phyloP scores from a whole-genome alignment of 64 coral and sea anemone genomes.

The Hydrozoanthus tunicans region DNA sequence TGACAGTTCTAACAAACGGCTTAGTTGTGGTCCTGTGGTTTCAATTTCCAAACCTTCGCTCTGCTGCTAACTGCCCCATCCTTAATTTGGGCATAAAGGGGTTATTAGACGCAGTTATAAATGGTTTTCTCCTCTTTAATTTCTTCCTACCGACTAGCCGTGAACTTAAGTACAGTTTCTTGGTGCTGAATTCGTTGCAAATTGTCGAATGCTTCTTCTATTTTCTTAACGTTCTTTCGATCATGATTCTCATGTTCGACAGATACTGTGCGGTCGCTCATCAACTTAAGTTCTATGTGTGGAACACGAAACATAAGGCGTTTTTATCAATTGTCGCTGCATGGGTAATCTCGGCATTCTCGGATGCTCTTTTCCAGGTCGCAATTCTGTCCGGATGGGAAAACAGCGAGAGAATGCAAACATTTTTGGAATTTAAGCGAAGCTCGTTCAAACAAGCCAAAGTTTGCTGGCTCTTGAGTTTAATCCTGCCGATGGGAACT shows the following conservation, averaged over 20 bases:
- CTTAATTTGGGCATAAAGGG: slow-evolving; percentile 44
- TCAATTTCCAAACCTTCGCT: background rate
- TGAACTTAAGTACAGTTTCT: background rate
- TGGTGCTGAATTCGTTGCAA: background rate
- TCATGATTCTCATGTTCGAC: slow-evolving; percentile 9
- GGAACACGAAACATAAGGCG: slow-evolving; percentile 25
- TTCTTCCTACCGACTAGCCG: background rate
- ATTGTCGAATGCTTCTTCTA: slow-evolving; percentile 38
- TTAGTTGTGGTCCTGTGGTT: slow-evolving; percentile 13
- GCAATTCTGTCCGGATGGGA: background rate
- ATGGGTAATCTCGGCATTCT: background rate
- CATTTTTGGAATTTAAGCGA: background rate
- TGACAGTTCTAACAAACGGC: background rate
- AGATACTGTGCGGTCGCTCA: slow-evolving; percentile 43
- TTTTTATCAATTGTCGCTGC: background rate
- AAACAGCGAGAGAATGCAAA: background rate
- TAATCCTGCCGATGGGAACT: slow-evolving; percentile 9
- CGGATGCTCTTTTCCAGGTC: slow-evolving; percentile 1
- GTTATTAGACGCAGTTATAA: slow-evolving; percentile 6
- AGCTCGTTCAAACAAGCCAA: slow-evolving; percentile 7
- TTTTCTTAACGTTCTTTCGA: slow-evolving; percentile 40
- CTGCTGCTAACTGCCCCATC: slow-evolving; percentile 26
- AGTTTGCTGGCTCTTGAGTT: background rate
- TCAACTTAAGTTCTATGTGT: slow-evolving; percentile 25
- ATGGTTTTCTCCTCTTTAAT: background rate